Evolutionary conservation across 2,113 vertebrate species (phyloP), one percentile per base, ranked within the genome.

Genomic region (Eubucco bourcierii): DNA sequence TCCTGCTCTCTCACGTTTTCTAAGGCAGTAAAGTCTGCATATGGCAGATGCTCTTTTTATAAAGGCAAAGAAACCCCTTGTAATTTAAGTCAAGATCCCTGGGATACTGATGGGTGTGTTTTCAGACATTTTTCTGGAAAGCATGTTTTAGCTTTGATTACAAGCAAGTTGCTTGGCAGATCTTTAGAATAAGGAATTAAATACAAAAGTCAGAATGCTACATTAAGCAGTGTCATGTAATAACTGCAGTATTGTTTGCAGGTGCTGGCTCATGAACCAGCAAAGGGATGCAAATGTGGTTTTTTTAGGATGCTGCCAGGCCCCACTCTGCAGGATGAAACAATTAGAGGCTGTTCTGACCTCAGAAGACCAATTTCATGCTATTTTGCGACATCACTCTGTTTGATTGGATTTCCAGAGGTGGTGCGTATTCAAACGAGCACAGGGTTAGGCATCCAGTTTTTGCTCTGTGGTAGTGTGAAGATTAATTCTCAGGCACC

Each of bases 1-100:
- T 87, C 70, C 33, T 82, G 64, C 64, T 80, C 47, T 88, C 67
- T 95, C 91, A 80, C 52, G 21, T 95, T 85, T 92, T 80, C 56
- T 82, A 84, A 91, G 66, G 47, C 67, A 80, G 82, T 94, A 87
- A 91, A 93, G 81, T 87, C 80, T 94, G 91, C 84, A 67, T 87
- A 63, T 86, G 73, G 84, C 84, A 93, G 61, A 88, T 95, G 90
- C 80, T 90, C 76, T 89, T 95, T 94, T 90, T 90, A 93, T 56
- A 93, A 93, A 82, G 56, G 44, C 56, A 72, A 88, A 84, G 78
- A 76, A 90, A 65, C 44, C 47, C 52, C 77, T 71, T 93, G 31
- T 71, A 91, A 87, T 90, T 83, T 76, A 84, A 95, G 76, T 86
- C 79, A 79, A 76, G 86, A 76, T 71, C 74, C 95, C 89, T 90